Evolutionary conservation across 2,797 vertebrate species (phyloP).

Genomic region (Acanthurus lineatus): DNA sequence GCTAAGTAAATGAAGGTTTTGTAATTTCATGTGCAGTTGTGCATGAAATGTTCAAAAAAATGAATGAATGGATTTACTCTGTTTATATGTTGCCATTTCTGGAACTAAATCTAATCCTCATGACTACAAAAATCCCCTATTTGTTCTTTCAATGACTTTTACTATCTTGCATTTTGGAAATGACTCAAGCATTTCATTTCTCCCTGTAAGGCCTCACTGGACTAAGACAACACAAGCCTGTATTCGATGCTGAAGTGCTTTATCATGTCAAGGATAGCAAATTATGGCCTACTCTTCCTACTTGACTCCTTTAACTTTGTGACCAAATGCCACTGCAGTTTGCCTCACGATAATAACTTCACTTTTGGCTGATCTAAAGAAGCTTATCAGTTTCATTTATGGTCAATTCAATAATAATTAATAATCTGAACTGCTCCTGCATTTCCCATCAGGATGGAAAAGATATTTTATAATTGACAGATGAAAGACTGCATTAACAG

Average conservation of each 20-base stretch:
- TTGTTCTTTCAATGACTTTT: conserved; percentile 1
- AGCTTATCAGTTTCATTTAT: conserved; percentile 15
- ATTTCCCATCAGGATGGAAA: conserved; percentile 22
- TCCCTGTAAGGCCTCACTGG: conserved; percentile 31
- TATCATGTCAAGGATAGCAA: conserved; percentile 42
- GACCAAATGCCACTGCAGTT: conserved; percentile 7
- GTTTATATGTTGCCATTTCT: neutral
- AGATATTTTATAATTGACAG: conserved; percentile 6
- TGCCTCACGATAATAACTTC: conserved; percentile 12
- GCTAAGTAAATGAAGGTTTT: neutral
- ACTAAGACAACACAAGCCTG: conserved; percentile 37
- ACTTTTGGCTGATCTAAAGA: neutral
- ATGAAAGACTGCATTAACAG: neutral
- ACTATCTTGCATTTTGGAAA: conserved; percentile 19
- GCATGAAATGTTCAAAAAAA: neutral
- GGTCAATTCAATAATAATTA: conserved; percentile 14
- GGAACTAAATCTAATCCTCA: neutral
- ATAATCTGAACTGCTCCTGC: conserved; percentile 5
- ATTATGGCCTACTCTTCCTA: conserved; percentile 33
- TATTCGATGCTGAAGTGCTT: neutral
- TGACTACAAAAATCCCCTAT: neutral
- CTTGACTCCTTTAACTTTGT: conserved; percentile 25
- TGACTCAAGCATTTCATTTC: conserved; percentile 10
- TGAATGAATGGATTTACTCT: neutral
- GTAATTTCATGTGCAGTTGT: neutral